Evolutionary conservation across 2,113 vertebrate genomes (phyloP), one percentile per base, ranked within the genome.

Genomic region (Pholis gunnellus): DNA sequence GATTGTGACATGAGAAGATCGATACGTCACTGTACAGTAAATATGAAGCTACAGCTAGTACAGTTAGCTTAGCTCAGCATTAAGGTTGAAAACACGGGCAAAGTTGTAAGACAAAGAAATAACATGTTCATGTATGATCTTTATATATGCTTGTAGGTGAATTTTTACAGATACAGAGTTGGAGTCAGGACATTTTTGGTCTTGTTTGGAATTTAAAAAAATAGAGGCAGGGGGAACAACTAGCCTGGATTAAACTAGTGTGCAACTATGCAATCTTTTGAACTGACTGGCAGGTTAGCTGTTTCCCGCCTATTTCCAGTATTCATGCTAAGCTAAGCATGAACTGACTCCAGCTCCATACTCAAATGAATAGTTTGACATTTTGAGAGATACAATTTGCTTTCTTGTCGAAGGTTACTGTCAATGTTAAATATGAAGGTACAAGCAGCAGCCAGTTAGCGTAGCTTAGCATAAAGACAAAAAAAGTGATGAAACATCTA

Each of bases 1-100:
- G 72, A 74, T 38, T 69, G 50, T 27, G 56, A 68, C 52, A 75
- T 31, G n/a, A 77, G 25, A 65, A 31, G 18, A 67, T 31, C 1
- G 0, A 44, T 29, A 11, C 8, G 14, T 27, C 44, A 17, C 18
- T 48, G 1, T 14, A 29, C 46, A n/a, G 68, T 44, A 13, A 38
- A 46, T n/a, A 59, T 14, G 40, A 38, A 25, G 54, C 25, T 18
- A 57, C 48, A 56, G n/a, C n/a, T 27, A 36, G 44, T n/a, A 3
- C 11, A 42, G 10, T 54, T 48, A 52, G 60, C 44, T 14, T 73
- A 60, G 60, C 44, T 22, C 60, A 46, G n/a, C 69, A 29, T 18
- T 17, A 20, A 11, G 9, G 6, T 50, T 50, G 48, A 31, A 73
- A 73, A 54, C 18, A 2, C 29, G 5, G 25, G 54, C 5, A 18